Percentiles rank a stretch among this genome's conserved stretches.
Conservation (phyloP, 2,797 vertebrate genomes). For the Odontamblyopus lacepedii region DNA sequence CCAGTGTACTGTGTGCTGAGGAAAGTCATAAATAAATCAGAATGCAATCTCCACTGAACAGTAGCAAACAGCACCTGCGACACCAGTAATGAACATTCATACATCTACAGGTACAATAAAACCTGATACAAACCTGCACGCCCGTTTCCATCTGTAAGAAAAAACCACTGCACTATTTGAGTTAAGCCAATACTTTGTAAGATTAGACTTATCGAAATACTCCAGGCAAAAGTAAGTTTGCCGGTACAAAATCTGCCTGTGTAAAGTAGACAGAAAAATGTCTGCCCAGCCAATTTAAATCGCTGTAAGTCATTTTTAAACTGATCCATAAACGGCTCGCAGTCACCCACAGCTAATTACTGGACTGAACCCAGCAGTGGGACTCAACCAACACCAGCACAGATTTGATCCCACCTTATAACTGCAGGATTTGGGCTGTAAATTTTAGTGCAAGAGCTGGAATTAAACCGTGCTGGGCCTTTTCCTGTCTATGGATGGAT, state of each 20-base stretch:
- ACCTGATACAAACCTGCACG: conserved; percentile 17
- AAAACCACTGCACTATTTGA: neutral
- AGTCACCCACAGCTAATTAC: conserved; percentile 22
- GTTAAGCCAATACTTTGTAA: conserved; percentile 2
- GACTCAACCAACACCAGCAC: conserved; percentile 9
- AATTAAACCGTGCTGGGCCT: conserved; percentile 16
- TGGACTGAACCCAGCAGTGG: conserved; percentile 13
- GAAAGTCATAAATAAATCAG: neutral
- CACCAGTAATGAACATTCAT: conserved; percentile 3
- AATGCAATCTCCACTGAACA: neutral
- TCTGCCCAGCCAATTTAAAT: conserved; percentile 12
- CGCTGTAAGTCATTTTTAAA: conserved; percentile 32
- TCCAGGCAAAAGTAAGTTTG: neutral
- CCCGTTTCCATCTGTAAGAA: conserved; percentile 14
- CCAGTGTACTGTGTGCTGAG: neutral
- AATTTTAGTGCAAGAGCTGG: conserved; percentile 9
- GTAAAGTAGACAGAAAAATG: conserved; percentile 1
- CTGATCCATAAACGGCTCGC: conserved; percentile 21
- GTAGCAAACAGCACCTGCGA: conserved; percentile 22
- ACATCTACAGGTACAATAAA: conserved; percentile 25
- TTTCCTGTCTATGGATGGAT: conserved; percentile 7
- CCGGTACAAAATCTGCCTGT: conserved; percentile 2
- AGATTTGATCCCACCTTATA: conserved; percentile 11
- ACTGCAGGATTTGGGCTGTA: conserved; percentile 10
- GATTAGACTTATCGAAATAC: conserved; percentile 5